Base-by-base conservation (phyloP, 2,797 vertebrate genomes). In the Bradypodion pumilum region DNA sequence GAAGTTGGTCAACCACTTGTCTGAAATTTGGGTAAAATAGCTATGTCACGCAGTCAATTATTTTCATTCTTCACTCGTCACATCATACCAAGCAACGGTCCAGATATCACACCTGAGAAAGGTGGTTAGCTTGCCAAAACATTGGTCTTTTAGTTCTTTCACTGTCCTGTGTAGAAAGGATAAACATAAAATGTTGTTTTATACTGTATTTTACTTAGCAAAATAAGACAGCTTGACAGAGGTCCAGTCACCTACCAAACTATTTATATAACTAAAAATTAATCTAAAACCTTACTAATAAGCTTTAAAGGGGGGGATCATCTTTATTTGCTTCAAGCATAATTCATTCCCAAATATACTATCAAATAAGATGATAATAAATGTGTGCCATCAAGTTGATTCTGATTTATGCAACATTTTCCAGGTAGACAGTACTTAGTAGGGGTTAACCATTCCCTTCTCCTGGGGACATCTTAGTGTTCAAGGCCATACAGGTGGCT, bases 81-180 rank as follows among this genome's bases (percentile, higher is more conserved):
- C 8, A 84, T 74, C 1, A 90, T 86, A 80, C 90, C 83, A 80
- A 46, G 0, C 59, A 46, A 49, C 25, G 78, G 81, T 83, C 42
- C 83, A 79, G 87, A 90, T 75, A 82, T 95, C 94, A 95, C 84
- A 95, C 93, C 88, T 96, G 95, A 86, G 95, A 94, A 93, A 95
- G 85, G 78, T 93, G 94, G 93, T 91, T 94, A 87, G 94, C 68
- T 91, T 93, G 80, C 82, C 95, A 94, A 89, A 96, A 95, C 2
- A 94, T 89, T 81, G 86, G 88, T 91, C 90, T 93, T 88, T 95
- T 94, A 78, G 85, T 88, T 93, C 91, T 95, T 88, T 95, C 94
- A 1, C 87, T 95, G 91, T 94, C 93, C 95, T 96, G 89, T 40
- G 62, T 89, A 89, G 37, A 91, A 93, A 89, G 79, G 88, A 92